Conservation (phyloP, 2,797 vertebrate species). For the Poecilia picta region DNA sequence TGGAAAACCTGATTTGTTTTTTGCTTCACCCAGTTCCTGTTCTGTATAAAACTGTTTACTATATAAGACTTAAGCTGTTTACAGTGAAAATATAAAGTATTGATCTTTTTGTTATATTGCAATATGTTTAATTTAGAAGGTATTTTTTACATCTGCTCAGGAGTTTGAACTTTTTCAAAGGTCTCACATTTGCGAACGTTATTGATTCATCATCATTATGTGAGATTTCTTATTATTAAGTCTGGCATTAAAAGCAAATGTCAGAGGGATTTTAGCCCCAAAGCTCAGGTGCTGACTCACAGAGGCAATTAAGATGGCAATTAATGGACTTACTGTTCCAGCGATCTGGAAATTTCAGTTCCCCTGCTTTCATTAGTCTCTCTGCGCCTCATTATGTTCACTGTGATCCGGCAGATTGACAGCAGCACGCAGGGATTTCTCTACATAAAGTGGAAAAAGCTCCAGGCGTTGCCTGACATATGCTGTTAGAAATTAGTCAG, state of each 20-base stretch:
- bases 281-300: slow-evolving; percentile 33
- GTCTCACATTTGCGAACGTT: slow-evolving; percentile 35
- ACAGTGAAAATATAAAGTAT: not conserved
- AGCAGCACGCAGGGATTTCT: not conserved
- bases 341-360: slow-evolving; percentile 5
- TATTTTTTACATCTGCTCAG: slow-evolving; percentile 14
- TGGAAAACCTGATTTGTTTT: too few species aligned
- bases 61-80: not conserved
- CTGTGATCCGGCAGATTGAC: slow-evolving; percentile 31
- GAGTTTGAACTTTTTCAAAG: slow-evolving; percentile 36
- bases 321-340: slow-evolving; percentile 35
- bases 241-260: slow-evolving; percentile 53
- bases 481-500: not conserved
- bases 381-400: slow-evolving; percentile 43
- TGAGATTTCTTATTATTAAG: slow-evolving; percentile 35
- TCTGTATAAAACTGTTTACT: too few species aligned
- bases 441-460: not conserved
- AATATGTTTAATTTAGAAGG: slow-evolving; percentile 20
- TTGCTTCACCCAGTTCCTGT: too few species aligned
- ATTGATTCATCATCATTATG: slow-evolving; percentile 41
- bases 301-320: slow-evolving; percentile 44
- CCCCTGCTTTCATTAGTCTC: slow-evolving; percentile 39
- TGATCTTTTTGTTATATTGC: not conserved
- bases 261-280: slow-evolving; percentile 49
- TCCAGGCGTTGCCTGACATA: not conserved